A percentile compares a stretch with the other conserved stretches of the same genome.
Conservation (phyloP, 2,888 invertebrate genomes). For the Epirrita christyi region DNA sequence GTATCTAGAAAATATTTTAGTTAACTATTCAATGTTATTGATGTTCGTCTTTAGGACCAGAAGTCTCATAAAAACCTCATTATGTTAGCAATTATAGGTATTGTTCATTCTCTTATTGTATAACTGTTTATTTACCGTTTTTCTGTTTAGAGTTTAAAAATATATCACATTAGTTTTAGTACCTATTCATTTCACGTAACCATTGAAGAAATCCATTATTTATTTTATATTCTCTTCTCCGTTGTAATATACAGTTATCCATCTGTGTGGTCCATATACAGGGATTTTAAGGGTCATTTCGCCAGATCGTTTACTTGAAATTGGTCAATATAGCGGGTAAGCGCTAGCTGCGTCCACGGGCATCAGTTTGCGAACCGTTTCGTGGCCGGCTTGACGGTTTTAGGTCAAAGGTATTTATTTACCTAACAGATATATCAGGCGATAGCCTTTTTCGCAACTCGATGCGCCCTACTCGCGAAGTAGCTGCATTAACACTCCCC, state of each 20-base stretch:
- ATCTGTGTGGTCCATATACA: constrained; percentile 35
- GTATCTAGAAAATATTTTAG: too few species aligned
- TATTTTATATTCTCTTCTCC: constrained; percentile 26
- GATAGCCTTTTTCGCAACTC: constrained; percentile 60
- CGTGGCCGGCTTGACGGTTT: constrained; percentile 63
- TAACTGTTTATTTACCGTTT: constrained; percentile 27
- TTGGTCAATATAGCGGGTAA: constrained; percentile 47
- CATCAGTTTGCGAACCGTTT: constrained; percentile 59
- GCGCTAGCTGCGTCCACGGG: constrained; percentile 40
- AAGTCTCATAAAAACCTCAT: constrained; percentile 8
- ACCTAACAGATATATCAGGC: constrained; percentile 61
- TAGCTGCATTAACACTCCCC: constrained; percentile 48
- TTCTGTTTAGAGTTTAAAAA: constrained; percentile 11
- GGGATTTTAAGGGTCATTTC: constrained; percentile 36
- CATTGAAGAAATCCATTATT: constrained; percentile 26
- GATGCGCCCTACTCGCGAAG: constrained; percentile 55
- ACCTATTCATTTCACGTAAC: constrained; percentile 16
- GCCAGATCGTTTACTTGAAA: constrained; percentile 40
- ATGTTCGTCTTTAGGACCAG: constrained; percentile 23
- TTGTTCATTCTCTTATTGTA: constrained; percentile 21
- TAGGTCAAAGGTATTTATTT: constrained; percentile 76
- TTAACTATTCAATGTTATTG: constrained; percentile 13
- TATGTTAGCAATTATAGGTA: constrained; percentile 16
- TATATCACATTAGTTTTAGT: constrained; percentile 8
- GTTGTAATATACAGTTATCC: constrained; percentile 32